Conservation (phyloP, 1,140 invertebrate species). For the Daktulosphaira vitifoliae region DNA sequence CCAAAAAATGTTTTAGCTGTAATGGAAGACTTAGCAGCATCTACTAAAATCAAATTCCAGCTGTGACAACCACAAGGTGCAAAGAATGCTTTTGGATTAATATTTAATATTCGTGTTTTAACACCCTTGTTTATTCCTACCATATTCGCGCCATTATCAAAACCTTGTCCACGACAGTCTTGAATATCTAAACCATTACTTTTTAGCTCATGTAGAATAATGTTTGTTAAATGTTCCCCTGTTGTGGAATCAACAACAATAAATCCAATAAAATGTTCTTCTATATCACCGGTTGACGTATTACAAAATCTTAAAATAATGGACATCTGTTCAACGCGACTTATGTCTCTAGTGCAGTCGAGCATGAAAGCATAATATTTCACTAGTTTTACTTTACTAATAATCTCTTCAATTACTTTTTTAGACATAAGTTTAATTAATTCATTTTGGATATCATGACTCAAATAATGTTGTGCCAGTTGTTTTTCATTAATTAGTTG, state of each 20-base stretch:
- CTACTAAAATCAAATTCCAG: not conserved
- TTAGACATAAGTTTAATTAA: conserved; percentile 31
- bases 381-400: conserved; percentile 35
- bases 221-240: conserved; percentile 9
- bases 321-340: conserved; percentile 38
- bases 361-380: conserved; percentile 37
- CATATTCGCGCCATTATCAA: conserved; percentile 38
- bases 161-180: conserved; percentile 37
- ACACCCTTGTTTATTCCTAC: conserved; percentile 35
- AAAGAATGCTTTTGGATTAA: conserved; percentile 22
- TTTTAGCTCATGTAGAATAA: conserved; percentile 13
- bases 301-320: conserved; percentile 35
- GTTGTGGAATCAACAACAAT: conserved; percentile 22
- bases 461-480: too few species aligned
- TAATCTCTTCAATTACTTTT: conserved; percentile 34
- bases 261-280: conserved; percentile 39
- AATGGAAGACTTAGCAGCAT: not conserved
- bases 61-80: not conserved
- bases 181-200: conserved; percentile 31
- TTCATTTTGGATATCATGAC: conserved; percentile 9
- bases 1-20: not conserved
- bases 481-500: conserved; percentile 14
- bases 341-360: conserved; percentile 36
- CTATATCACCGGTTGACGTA: conserved; percentile 33
- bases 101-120: conserved; percentile 34